A percentile compares a stretch with the other conserved stretches of the same genome.
Evolutionary conservation across 23 tunicate species (phyloP).

Genomic region (Trididemnum miniatum): DNA sequence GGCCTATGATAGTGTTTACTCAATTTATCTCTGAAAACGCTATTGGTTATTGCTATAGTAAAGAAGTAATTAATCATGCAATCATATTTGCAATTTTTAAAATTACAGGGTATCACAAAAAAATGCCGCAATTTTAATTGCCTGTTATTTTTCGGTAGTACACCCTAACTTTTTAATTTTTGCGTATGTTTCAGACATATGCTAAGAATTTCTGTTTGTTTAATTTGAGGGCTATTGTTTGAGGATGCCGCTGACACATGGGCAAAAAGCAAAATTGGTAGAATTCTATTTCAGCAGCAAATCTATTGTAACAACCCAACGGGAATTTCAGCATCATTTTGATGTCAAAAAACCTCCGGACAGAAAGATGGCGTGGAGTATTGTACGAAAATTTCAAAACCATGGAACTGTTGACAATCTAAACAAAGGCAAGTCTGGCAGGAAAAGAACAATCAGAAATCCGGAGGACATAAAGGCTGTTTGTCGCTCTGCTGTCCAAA

Average conservation of each 20-base stretch:
- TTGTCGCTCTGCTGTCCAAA: not conserved
- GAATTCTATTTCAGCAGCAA: not conserved
- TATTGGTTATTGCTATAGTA: too few species aligned
- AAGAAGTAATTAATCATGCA: too few species aligned
- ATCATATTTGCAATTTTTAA: too few species aligned
- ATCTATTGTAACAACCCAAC: not conserved
- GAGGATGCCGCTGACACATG: not conserved
- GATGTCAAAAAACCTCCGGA: not conserved
- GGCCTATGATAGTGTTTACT: too few species aligned
- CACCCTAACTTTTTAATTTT: not conserved
- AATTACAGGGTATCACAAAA: too few species aligned
- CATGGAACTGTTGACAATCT: not conserved
- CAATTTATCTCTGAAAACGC: too few species aligned
- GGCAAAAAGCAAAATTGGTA: not conserved
- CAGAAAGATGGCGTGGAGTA: not conserved
- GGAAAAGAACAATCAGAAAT: not conserved
- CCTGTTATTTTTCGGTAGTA: too few species aligned
- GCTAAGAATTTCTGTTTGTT: not conserved
- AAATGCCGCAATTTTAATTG: too few species aligned
- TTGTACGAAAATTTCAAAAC: not conserved
- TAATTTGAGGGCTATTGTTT: too few species aligned
- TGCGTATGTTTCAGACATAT: not conserved
- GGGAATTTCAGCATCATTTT: not conserved
- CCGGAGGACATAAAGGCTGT: not conserved
- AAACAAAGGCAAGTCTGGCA: not conserved